Evolutionary conservation across 1,140 invertebrate genomes (phyloP).

Genomic region (Drosophila parabipectinata): DNA sequence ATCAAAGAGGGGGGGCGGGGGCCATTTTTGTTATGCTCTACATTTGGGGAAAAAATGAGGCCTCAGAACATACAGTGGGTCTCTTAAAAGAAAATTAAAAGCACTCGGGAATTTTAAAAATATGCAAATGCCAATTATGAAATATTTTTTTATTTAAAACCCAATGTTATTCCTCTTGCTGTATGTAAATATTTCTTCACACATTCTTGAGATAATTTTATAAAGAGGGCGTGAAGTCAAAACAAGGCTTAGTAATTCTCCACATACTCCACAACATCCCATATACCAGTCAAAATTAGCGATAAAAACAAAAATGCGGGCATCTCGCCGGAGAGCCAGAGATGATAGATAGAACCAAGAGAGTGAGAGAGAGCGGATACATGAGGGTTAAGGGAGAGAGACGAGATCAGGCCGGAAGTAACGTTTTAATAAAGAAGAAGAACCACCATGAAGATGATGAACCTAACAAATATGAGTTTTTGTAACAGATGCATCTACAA

Average conservation of each 20-base stretch:
- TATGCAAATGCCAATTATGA: neutral
- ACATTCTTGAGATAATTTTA: constrained; percentile 22
- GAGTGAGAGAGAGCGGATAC: too few relatives aligned
- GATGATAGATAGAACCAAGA: neutral
- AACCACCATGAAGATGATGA: neutral
- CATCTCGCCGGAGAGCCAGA: constrained; percentile 8
- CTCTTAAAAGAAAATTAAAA: too few relatives aligned
- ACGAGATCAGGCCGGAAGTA: constrained; percentile 46
- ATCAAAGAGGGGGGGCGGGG: neutral
- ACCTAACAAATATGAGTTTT: neutral
- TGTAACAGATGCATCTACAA: constrained; percentile 41
- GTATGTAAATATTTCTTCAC: constrained; percentile 1
- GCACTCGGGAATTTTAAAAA: neutral
- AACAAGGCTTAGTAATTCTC: constrained; percentile 26
- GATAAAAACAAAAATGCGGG: constrained; percentile 44
- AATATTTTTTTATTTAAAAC: neutral
- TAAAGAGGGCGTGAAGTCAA: constrained; percentile 24
- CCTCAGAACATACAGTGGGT: neutral
- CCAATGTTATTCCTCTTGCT: too few relatives aligned
- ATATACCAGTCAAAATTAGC: constrained; percentile 19
- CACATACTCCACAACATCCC: neutral
- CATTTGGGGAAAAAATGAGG: constrained; percentile 17
- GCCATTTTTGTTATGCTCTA: constrained; percentile 22
- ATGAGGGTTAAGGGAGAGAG: constrained; percentile 3
- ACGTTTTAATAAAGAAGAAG: constrained; percentile 22